Evolutionary conservation across 2,797 vertebrate species (phyloP), one percentile per base, ranked within the genome.

Genomic region (Typhlichthys eigenmanni): DNA sequence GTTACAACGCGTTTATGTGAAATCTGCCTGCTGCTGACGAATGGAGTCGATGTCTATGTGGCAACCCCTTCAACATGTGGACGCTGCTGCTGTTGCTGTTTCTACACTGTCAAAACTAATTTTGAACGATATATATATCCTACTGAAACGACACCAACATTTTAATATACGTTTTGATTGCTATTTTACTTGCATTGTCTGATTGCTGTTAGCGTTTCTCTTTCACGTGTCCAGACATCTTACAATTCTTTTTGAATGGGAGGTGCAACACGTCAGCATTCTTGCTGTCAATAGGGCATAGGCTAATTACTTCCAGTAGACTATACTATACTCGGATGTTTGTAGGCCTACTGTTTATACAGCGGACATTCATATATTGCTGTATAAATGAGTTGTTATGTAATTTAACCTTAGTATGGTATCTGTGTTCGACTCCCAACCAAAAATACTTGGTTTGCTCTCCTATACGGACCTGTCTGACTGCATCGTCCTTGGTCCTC

Each of bases 261-360:
- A 82, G 82, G 76, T 88, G 79, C 88, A 92, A 94, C 93, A 94
- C 93, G 93, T 94, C 93, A 94, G 92, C 92, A 92, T 43, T 87
- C 60, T 58, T 46, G 68, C 67, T 7, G 50, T 52, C 60, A 43
- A 60, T 13, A 64, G 55, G 58, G 61, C 61, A 17, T 14, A 53
- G n/a, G 12, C 48, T 53, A 47, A 56, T 2, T 13, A 52, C 54
- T 55, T 13, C 24, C 13, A 38, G 9, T 9, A 13, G 13, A 6
- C 61, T 47, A 24, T 24, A 53, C 29, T 34, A 17, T 17, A 17
- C 34, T 38, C 34, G 8, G 34, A 38, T 32, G 53, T 55, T 55
- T 54, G 13, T 55, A 1, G 24, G 24, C 24, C 13, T 13, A 55
- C 19, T 55, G 49, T 5, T 14, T 6, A 6, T 7, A 17, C 9